Evolutionary conservation across 2,113 vertebrate genomes (phyloP).

Genomic region (Benitochromis conjunctus): DNA sequence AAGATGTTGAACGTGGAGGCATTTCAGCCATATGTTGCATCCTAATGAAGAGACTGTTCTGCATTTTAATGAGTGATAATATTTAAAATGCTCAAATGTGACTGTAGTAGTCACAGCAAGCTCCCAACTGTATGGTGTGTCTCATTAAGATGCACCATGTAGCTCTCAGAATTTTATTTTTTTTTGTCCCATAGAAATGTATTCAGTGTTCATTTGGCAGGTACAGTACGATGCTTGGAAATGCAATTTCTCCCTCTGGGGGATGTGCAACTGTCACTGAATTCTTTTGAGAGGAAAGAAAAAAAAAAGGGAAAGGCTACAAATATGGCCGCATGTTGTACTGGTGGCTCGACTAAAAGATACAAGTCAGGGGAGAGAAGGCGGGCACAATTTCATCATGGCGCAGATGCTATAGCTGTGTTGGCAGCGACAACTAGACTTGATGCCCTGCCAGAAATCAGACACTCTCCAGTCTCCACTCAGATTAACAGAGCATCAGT

Average conservation of each 20-base stretch:
- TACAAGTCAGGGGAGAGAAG: neutral
- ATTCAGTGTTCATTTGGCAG: slow-evolving; percentile 21
- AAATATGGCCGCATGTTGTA: neutral
- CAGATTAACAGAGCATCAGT: neutral
- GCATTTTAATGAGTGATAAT: neutral
- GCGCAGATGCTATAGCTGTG: slow-evolving; percentile 1
- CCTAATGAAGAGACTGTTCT: neutral
- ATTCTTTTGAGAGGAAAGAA: neutral
- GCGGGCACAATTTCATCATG: slow-evolving; percentile 1
- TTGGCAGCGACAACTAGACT: slow-evolving; percentile 13
- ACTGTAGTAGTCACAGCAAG: neutral
- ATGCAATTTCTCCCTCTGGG: neutral
- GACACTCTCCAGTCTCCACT: neutral
- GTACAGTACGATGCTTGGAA: neutral
- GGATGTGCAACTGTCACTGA: neutral
- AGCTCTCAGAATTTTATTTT: neutral
- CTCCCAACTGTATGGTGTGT: neutral
- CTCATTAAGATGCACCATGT: neutral
- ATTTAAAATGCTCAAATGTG: neutral
- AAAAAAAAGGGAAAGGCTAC: neutral
- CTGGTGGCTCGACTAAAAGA: neutral
- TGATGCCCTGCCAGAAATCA: neutral
- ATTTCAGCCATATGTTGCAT: neutral
- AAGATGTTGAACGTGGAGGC: neutral
- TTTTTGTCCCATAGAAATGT: neutral